Base-by-base conservation (phyloP, 2,113 vertebrate species). In the Mustela lutreola region DNA sequence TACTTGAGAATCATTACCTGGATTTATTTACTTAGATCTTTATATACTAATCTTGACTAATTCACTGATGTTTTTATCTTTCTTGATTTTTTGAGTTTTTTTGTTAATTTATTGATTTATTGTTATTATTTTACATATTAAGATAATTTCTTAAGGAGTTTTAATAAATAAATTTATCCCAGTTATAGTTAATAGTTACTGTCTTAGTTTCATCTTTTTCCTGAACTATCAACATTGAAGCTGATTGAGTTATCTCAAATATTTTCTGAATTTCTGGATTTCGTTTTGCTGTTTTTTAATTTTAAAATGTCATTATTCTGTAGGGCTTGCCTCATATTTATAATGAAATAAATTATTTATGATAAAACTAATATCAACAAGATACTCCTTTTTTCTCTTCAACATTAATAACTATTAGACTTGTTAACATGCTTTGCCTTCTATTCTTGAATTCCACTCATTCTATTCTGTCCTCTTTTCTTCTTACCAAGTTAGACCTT, bases 301-400 rank as follows among this genome's bases (percentile, higher is more conserved):
- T 67, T 92, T 75, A 75, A 75, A 75, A 75, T 75, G 22, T 45
- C 16, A 19, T 71, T 45, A 42, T 90, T 94, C 75, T 90, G 4
- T 36, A 60, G 63, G 4, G 16, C 60, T 62, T 78, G n/a, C 5
- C n/a, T 81, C 15, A 67, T 79, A 63, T 83, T 63, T 82, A 42
- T 56, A 71, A 78, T 5, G 16, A 83, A 97, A 89, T 92, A 85
- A 85, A 81, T 58, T 62, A 83, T 76, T 89, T 76, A 24, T 75
- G 21, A 65, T 36, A 87, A 96, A 92, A n/a, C n/a, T 75, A 28
- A 81, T 39, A 18, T 85, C 48, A 53, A 75, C 11, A 48, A 90
- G 21, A 56, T 82, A 26, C 50, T 93, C 45, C 12, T 28, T 85
- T 89, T 67, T 76, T 67, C 24, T 65, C 24, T 56, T 86, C 3